Conservation (phyloP, 2,888 invertebrate species). For the Dynastes hyllus region DNA sequence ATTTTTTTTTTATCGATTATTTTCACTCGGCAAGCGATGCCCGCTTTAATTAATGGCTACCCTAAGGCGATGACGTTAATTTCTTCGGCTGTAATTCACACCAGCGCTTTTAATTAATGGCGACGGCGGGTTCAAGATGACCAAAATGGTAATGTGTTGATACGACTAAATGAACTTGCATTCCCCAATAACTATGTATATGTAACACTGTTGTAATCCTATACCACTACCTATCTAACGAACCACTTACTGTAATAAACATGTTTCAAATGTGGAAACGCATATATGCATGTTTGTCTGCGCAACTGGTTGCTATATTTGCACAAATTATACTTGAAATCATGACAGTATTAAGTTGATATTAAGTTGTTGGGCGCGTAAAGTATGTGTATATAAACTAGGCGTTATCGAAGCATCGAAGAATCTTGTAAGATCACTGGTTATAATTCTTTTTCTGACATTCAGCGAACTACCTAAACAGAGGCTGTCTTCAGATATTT, state of each 20-base stretch:
- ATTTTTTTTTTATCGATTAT: constrained; percentile 27
- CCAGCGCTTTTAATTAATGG: constrained; percentile 37
- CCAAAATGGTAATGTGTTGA: constrained; percentile 33
- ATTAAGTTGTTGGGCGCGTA: too few species aligned
- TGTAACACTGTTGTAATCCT: not conserved
- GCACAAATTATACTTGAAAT: too few species aligned
- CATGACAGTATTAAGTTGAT: too few species aligned
- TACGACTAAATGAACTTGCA: constrained; percentile 28
- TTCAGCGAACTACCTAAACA: too few species aligned
- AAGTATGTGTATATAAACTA: too few species aligned
- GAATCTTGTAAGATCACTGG: too few species aligned
- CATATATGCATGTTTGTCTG: not conserved
- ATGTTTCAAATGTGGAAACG: not conserved
- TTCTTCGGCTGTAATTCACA: constrained; percentile 39
- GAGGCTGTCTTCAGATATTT: too few species aligned
- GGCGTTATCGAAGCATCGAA: too few species aligned
- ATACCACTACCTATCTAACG: not conserved
- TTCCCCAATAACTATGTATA: constrained; percentile 10
- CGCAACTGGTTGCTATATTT: too few species aligned
- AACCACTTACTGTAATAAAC: not conserved
- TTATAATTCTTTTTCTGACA: too few species aligned
- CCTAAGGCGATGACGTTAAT: constrained; percentile 33
- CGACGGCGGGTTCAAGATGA: constrained; percentile 15
- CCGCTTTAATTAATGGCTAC: constrained; percentile 36
- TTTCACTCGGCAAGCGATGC: constrained; percentile 7